phyloP scores from a whole-genome alignment of 2,113 vertebrate genomes.

The Pollimyrus isidori region DNA sequence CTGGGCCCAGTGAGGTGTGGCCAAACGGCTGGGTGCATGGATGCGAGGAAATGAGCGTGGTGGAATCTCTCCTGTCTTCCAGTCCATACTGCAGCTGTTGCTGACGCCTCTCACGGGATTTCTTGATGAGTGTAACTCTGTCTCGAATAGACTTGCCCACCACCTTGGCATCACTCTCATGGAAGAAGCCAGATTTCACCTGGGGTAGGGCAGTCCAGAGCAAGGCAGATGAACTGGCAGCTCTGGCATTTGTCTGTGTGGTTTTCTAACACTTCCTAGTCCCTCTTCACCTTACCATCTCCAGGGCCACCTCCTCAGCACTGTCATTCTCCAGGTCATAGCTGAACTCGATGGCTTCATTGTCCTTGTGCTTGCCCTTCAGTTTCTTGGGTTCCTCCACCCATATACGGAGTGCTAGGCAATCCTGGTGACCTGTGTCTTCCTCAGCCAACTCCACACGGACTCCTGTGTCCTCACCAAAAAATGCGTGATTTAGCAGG shows the following conservation, averaged over 20 bases:
- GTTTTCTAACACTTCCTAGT: neutral
- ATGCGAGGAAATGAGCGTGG: slow-evolving; percentile 40
- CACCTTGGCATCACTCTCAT: slow-evolving; percentile 86
- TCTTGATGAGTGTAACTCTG: slow-evolving; percentile 76
- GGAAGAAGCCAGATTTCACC: slow-evolving; percentile 89
- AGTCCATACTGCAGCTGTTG: slow-evolving; percentile 47
- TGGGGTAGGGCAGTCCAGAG: slow-evolving; percentile 33
- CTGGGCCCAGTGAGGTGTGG: slow-evolving; percentile 43
- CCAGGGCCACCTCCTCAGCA: slow-evolving; percentile 84
- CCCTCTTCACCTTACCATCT: slow-evolving; percentile 72
- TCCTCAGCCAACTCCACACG: slow-evolving; percentile 88
- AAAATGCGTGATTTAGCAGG: slow-evolving; percentile 80
- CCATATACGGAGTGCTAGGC: slow-evolving; percentile 81
- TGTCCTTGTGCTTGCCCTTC: slow-evolving; percentile 95
- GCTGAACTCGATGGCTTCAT: slow-evolving; percentile 95
- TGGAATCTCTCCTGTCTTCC: slow-evolving; percentile 62
- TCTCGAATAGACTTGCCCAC: slow-evolving; percentile 86
- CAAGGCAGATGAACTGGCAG: neutral
- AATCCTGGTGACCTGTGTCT: slow-evolving; percentile 65
- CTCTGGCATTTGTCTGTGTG: neutral
- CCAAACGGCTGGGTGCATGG: slow-evolving; percentile 48
- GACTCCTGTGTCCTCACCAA: slow-evolving; percentile 87
- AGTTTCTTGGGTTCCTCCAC: slow-evolving; percentile 92
- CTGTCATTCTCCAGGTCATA: slow-evolving; percentile 82
- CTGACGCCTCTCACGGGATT: slow-evolving; percentile 71